Percentiles rank a stretch among this genome's conserved stretches.
These are phyloP conservation scores for Drosophila kokeensis DNA, from an alignment of 2,888 invertebrate species.

Conservation along the genomic window DNA sequence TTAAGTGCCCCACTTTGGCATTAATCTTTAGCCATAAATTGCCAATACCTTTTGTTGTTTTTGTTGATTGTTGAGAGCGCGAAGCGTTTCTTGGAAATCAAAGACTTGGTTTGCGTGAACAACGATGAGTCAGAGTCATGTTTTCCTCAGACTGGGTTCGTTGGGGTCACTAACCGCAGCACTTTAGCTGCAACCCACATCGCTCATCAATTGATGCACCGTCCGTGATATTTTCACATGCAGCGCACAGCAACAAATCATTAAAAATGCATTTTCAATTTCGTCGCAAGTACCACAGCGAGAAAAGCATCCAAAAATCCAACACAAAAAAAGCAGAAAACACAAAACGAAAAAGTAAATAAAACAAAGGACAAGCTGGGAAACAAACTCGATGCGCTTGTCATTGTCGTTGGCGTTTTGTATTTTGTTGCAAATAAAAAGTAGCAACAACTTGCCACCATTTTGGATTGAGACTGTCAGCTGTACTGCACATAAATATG, in stretches of 20 bases:
- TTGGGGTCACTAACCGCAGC: constrained; percentile 31
- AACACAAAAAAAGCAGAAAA: constrained; percentile 15
- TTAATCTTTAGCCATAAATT: constrained; percentile 42
- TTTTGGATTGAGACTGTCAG: constrained; percentile 46
- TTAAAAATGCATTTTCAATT: constrained; percentile 79
- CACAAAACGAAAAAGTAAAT: constrained; percentile 15
- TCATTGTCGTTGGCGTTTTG: constrained; percentile 59
- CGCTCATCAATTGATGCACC: constrained; percentile 60
- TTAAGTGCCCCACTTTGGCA: constrained; percentile 49
- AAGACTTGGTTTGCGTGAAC: constrained; percentile 9
- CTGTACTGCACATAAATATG: constrained; percentile 30
- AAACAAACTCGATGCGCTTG: constrained; percentile 54
- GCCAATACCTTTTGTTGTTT: constrained; percentile 24
- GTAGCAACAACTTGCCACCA: constrained; percentile 56
- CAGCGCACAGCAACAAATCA: constrained; percentile 70
- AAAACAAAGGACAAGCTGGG: constrained; percentile 36
- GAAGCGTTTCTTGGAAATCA: constrained; percentile 36
- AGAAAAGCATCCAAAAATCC: constrained; percentile 14
- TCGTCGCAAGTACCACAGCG: constrained; percentile 57
- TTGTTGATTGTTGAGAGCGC: not conserved
- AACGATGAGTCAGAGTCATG: constrained; percentile 28
- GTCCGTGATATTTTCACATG: constrained; percentile 57
- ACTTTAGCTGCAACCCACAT: constrained; percentile 21
- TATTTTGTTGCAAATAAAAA: constrained; percentile 61
- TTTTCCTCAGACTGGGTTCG: constrained; percentile 26